Evolutionary conservation across 2,888 invertebrate species (phyloP), one percentile per base, ranked within the genome.

Genomic region (Melanotus villosus): DNA sequence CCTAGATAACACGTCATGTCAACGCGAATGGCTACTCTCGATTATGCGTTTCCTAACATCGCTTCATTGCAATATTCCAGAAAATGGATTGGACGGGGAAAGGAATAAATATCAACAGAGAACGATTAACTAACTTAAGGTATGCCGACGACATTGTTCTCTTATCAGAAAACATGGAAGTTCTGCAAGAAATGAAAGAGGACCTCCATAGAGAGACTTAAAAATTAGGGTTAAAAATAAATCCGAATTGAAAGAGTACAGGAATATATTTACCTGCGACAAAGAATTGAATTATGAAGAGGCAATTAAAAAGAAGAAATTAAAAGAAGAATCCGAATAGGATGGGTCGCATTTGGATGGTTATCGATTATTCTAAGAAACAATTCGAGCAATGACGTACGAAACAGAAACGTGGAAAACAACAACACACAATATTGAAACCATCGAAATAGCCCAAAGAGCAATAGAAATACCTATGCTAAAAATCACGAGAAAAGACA

Each of bases 271-370:
- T 43, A 43, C 43, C 19, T 43, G 4, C 14, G 12, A 43, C 43
- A 43, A 10, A 43, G 16, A 43, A 43, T 43, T 16, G 12, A 43
- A 16, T 18, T 43, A 43, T 6, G 19, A 43, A 43, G 12, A 43
- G 18, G 14, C 18, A 14, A 16, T 4, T 3, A 43, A 43, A 18
- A 43, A 43, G 43, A 43, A n/a, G 38, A 38, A 38, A 38, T 38
- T 38, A 38, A 38, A 14, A 38, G 38, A 38, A 43, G 43, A 43
- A 43, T 16, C 3, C 6, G 19, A 43, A 43, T 43, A 16, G 43
- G 18, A 43, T 43, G 43, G 43, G 43, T 43, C 7, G 16, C 43
- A 43, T 16, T 43, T 43, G 43, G 43, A 38, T 4, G 14, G 38
- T 38, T 38, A 38, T 38, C 38, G 6, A 6, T 38, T 38, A 38